phyloP scores from a whole-genome alignment of 2,888 invertebrate genomes.

The Frankliniella intonsa region DNA sequence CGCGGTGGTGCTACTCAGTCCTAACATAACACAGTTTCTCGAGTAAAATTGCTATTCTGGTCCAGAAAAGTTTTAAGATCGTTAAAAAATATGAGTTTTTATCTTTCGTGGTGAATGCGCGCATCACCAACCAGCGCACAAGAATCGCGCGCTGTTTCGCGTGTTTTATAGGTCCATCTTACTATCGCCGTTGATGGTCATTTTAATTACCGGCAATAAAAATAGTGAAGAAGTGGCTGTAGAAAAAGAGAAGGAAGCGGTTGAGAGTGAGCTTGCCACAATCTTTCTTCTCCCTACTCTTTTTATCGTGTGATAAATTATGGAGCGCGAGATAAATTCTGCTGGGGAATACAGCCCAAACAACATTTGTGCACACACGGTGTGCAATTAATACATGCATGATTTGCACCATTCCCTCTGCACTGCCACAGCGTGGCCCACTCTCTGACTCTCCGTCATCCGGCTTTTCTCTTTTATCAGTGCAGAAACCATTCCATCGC shows the following conservation, averaged over 20 bases:
- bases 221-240: not conserved
- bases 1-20: no score
- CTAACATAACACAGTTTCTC: no score
- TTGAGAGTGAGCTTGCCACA: not conserved
- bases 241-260: not conserved
- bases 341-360: not conserved
- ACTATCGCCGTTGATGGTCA: not conserved
- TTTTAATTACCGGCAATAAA: not conserved
- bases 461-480: slow-evolving; percentile 4
- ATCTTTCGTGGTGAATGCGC: no score
- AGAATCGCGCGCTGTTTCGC: no score
- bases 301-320: not conserved
- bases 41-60: no score
- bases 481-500: slow-evolving; percentile 24
- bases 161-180: not conserved
- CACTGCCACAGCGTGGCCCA: not conserved
- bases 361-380: not conserved
- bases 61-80: no score
- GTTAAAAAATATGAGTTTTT: no score
- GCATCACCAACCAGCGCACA: no score
- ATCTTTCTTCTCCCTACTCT: not conserved
- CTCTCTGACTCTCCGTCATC: not conserved
- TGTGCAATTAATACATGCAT: not conserved
- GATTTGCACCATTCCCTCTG: not conserved
- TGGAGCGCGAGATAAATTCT: not conserved